A percentile compares a stretch with the other conserved stretches of the same genome.
Evolutionary conservation across 2,888 invertebrate species (phyloP).

Genomic region (Drosophila fulvimacula): DNA sequence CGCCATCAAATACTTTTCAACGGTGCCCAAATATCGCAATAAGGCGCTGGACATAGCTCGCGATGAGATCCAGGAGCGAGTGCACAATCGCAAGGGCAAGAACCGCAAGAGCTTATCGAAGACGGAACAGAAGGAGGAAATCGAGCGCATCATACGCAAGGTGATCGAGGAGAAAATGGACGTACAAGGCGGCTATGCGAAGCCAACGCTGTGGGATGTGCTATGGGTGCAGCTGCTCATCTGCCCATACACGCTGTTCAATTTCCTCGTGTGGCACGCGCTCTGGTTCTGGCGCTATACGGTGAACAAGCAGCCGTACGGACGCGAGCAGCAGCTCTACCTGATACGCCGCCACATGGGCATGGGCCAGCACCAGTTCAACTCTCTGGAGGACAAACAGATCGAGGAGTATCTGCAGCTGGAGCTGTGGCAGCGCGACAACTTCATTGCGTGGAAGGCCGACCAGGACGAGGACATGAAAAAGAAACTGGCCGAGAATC

Average conservation of each 20-base stretch:
- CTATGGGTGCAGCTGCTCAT: constrained; percentile 93
- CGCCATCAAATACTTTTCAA: constrained; percentile 94
- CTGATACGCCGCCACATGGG: constrained; percentile 92
- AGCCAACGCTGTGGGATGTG: constrained; percentile 91
- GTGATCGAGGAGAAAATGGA: constrained; percentile 97
- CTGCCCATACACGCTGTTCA: constrained; percentile 90
- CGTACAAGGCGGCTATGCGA: constrained; percentile 96
- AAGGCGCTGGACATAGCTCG: constrained; percentile 90
- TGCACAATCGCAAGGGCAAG: constrained; percentile 85
- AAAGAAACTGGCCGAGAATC: constrained; percentile 93
- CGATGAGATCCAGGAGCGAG: constrained; percentile 86
- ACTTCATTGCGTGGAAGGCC: constrained; percentile 91
- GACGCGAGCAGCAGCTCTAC: constrained; percentile 93
- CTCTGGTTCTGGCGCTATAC: constrained; percentile 93
- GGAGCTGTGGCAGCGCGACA: constrained; percentile 93
- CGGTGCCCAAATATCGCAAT: constrained; percentile 94
- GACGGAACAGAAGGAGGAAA: constrained; percentile 90
- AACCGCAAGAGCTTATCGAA: constrained; percentile 85
- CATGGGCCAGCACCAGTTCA: constrained; percentile 89
- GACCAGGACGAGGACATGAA: constrained; percentile 94
- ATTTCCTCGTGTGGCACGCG: constrained; percentile 90
- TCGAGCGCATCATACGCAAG: constrained; percentile 91
- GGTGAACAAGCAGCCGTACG: constrained; percentile 91
- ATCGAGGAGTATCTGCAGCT: constrained; percentile 90
- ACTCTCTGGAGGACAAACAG: constrained; percentile 90